Evolutionary conservation across 2,888 invertebrate species (phyloP), one percentile per base, ranked within the genome.

Genomic region (Clivina fossor): DNA sequence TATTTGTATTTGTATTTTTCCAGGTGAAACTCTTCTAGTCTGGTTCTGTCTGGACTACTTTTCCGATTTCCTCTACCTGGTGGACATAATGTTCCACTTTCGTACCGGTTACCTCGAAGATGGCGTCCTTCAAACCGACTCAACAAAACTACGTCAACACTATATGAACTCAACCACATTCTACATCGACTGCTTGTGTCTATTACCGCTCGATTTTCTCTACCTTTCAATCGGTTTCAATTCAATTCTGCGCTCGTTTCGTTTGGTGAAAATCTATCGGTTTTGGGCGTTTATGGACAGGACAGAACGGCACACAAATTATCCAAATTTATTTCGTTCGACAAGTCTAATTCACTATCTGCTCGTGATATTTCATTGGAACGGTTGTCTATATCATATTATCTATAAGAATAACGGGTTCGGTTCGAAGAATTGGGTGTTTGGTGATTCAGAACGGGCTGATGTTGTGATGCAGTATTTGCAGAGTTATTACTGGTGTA

Each of bases 221-320:
- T 98, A 98, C 78, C 82, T 98, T 71, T 96, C 96, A 75, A 93
- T 98, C 76, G 96, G 93, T 65, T 91, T 90, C 80, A 95, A 95
- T 78, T 97, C 96, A 68, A 93, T 96, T 69, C 80, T 98, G 65
- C 86, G 97, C 68, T 91, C 93, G 71, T 95, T 95, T 80, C 88
- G 97, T 61, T 83, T 98, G 70, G 94, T 96, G 67, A 97, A 97
- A 76, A 94, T 97, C 72, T 97, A 97, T 78, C 85, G 95, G 66
- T 97, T 96, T 77, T 97, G 96, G 96, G 91, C 93, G 68, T 97
- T 97, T 77, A 90, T 97, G 87, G 97, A 98, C 78, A 85, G 96
- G 66, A 97, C 96, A 56, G 98, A 98, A 76, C 84, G 97, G 62
- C 97, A 98, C 74, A 97, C 97, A 67, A 98, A 97, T 81, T 98